Conservation (phyloP, 2,888 invertebrate genomes). For the Caradrina clavipalpis region DNA sequence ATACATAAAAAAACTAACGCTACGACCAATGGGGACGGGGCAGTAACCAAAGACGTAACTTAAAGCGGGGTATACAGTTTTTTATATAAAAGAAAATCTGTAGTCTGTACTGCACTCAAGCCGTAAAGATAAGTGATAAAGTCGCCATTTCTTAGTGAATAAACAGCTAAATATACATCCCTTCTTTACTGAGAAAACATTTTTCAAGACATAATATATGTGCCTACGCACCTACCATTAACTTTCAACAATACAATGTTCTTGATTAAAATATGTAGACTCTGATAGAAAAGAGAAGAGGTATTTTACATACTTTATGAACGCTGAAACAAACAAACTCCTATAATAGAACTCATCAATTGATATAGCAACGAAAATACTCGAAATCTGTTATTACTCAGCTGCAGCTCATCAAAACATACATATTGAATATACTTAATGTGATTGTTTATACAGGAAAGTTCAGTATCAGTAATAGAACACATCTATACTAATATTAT, state of each 20-base stretch:
- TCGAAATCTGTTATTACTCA: conserved; percentile 22
- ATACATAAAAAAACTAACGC: too few relatives aligned
- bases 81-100: too few relatives aligned
- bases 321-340: conserved; percentile 13
- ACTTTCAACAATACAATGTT: background rate
- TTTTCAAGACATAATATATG: background rate
- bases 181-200: background rate
- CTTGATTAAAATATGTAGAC: background rate
- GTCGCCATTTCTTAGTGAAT: too few relatives aligned
- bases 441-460: conserved; percentile 10
- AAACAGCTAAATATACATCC: too few relatives aligned
- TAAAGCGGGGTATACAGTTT: too few relatives aligned
- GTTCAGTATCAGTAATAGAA: too few relatives aligned
- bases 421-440: conserved; percentile 17
- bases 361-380: conserved; percentile 39
- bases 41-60: too few relatives aligned
- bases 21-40: too few relatives aligned
- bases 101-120: too few relatives aligned
- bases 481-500: too few relatives aligned
- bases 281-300: background rate
- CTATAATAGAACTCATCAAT: conserved; percentile 29
- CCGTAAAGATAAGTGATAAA: too few relatives aligned
- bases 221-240: background rate
- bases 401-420: conserved; percentile 23
- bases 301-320: conserved; percentile 18